A percentile compares a stretch with the other conserved stretches of the same genome.
Conservation (phyloP, 2,113 vertebrate species). For the Sturnira hondurensis region DNA sequence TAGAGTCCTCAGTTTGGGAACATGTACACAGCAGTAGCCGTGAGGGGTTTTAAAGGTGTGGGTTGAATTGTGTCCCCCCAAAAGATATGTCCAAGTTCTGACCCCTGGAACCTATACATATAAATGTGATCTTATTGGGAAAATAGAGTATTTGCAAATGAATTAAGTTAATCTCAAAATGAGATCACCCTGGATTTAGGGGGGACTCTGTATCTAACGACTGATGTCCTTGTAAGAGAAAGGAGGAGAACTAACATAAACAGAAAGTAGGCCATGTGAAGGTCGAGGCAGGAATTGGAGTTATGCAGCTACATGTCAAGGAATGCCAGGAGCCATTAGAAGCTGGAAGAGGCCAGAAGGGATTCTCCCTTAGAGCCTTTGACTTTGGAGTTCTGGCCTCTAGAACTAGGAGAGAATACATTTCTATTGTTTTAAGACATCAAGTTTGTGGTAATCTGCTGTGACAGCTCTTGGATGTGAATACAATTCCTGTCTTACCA, state of each 20-base stretch:
- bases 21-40: fast-evolving
- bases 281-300: background rate
- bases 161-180: background rate
- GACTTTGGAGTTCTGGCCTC: background rate
- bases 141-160: background rate
- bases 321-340: background rate
- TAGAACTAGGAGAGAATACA: background rate
- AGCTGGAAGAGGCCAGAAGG: background rate
- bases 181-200: background rate
- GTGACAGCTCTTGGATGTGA: background rate
- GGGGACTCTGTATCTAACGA: background rate
- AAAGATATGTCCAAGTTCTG: background rate
- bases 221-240: background rate
- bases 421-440: background rate
- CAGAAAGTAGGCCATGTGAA: too few species aligned
- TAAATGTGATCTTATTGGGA: background rate
- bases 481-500: background rate
- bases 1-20: background rate
- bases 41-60: background rate
- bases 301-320: background rate
- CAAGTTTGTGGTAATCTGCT: background rate
- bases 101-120: background rate
- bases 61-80: background rate
- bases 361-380: background rate
- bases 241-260: background rate